Evolutionary conservation across 2,888 invertebrate genomes (phyloP).

Genomic region (Lissonota sp.): DNA sequence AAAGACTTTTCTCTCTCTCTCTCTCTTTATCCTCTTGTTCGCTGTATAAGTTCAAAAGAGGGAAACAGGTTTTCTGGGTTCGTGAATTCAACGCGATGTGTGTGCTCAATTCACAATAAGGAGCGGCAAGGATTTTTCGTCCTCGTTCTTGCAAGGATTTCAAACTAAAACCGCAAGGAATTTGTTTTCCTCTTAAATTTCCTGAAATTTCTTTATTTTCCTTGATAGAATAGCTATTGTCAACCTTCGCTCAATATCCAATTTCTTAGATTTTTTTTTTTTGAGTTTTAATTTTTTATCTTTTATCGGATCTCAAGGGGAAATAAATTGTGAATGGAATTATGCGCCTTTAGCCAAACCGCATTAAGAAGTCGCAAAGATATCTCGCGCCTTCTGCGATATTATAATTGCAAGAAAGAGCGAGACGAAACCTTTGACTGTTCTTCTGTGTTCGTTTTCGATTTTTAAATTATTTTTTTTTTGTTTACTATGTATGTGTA

Average conservation of each 20-base stretch:
- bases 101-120: constrained; percentile 4
- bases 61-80: constrained; percentile 73
- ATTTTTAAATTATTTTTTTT: neutral
- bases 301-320: neutral
- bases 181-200: neutral
- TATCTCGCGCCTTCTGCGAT: constrained; percentile 70
- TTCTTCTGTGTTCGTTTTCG: neutral
- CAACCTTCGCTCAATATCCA: no score
- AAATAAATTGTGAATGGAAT: neutral
- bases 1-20: constrained; percentile 66
- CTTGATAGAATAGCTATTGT: no score
- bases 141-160: constrained; percentile 10
- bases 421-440: constrained; percentile 41
- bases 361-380: constrained; percentile 5
- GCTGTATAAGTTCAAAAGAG: constrained; percentile 60
- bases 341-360: constrained; percentile 34
- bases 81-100: constrained; percentile 47
- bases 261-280: neutral
- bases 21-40: constrained; percentile 22
- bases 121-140: no score
- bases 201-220: neutral
- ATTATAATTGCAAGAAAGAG: constrained; percentile 76
- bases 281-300: neutral
- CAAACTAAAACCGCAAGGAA: constrained; percentile 4
- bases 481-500: neutral